Base-by-base conservation (phyloP, 2,797 vertebrate species). In the Microctenopoma stevenorrisi region DNA sequence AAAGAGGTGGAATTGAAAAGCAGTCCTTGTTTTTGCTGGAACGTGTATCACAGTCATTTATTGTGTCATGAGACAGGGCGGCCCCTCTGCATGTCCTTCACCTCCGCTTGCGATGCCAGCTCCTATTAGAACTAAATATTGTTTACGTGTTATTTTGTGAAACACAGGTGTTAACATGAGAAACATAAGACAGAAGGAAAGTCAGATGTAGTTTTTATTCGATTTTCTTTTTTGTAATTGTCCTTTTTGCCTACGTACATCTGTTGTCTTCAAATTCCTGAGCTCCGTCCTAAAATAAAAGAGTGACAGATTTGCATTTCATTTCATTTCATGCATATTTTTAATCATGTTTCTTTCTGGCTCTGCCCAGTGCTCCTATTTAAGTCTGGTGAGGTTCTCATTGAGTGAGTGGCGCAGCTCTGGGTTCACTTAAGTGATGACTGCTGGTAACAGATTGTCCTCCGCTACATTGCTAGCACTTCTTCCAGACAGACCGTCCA, bases 1-100 rank as follows among this genome's bases (percentile, higher is more conserved):
- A 87, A 91, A 90, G 85, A 92, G 86, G 83, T 83, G 79, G 84
- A 91, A 91, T 90, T 90, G 88, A 89, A 91, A 92, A 91, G 89
- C 87, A 75, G 86, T 51, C 79, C 89, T 90, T 89, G 86, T 90
- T 93, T 92, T 92, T 73, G 87, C 87, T 82, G 79, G 84, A 84
- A 85, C 78, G 68, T 38, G 56, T 66, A 86, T 90, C 86, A 68
- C 81, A 89, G 83, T 90, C 89, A 91, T 91, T 90, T 90, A 90
- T 90, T 88, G 85, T 86, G 86, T 86, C 71, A 77, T 16, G 78
- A 78, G 88, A 87, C 80, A 69, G 84, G 77, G 70, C 68, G 28
- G 83, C 71, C 73, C 69, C 78, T 64, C 73, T 8, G 33, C 74
- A 58, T 43, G 79, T 88, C 91, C 88, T 90, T 90, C 88, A 88